Evolutionary conservation across 2,888 invertebrate species (phyloP), one percentile per base, ranked within the genome.

Genomic region (Morpho deidamia): DNA sequence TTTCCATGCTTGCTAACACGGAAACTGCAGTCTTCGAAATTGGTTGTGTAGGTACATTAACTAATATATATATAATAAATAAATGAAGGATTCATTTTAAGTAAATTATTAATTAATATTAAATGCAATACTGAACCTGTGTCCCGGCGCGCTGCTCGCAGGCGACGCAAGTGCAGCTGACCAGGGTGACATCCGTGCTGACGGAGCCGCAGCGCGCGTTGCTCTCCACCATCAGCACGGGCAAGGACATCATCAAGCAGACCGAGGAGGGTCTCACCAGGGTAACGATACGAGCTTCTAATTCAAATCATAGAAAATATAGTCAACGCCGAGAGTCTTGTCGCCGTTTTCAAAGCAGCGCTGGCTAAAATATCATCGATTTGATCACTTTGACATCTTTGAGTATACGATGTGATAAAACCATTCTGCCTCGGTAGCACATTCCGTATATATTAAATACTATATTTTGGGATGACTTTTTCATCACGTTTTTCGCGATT

Each of bases 121-220:
- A 10, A n/a, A n/a, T 8, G 23, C 7, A 5, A 34, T 8, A 34
- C 9, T 44, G 8, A 33, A 34, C 34, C 7, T 5, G 12, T 35
- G 44, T 10, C 1, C 4, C 12, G 7, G 14, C 2, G 10, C 34
- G 3, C 7, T 42, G 10, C 59, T 5, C 23, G 2, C 71, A 86
- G 89, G 81, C 84, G 1, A 78, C 79, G 0, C 83, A 95, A 92
- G 92, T 95, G 41, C 96, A 97, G 76, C 95, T 95, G 74, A 94
- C 95, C 2, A 95, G 95, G 69, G 94, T 98, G 68, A 95, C 97
- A 53, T 95, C 95, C 42, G 93, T 97, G 41, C 86, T 96, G 69
- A 93, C 95, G 51, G 97, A 97, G 83, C 97, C 99, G 34, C 99
- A 99, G 84, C 92, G 97, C 55, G 99, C 98, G 5, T 90, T 99